Evolutionary conservation across 2,797 vertebrate genomes (phyloP).

Genomic region (Acanthurus leucopareius): DNA sequence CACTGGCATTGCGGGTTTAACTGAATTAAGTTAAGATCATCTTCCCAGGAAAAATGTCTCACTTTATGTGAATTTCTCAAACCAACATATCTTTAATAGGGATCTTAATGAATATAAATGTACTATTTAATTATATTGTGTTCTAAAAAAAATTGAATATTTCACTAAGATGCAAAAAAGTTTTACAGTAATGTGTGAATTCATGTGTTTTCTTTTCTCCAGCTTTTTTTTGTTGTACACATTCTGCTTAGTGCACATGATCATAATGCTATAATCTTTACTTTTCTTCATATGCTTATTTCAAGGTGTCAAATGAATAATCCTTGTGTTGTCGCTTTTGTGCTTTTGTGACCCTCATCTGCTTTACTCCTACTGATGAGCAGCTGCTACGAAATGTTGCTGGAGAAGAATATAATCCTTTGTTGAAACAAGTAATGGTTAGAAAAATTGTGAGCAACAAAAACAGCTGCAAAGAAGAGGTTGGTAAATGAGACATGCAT

Average conservation of each 20-base stretch:
- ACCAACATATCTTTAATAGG: background rate
- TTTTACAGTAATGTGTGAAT: background rate
- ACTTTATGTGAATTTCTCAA: background rate
- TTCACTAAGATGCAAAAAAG: background rate
- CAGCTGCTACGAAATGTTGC: background rate
- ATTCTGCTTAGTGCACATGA: background rate
- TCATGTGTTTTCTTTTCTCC: background rate
- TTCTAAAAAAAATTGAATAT: background rate
- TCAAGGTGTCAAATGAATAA: background rate
- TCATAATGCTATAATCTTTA: background rate
- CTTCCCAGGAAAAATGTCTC: background rate
- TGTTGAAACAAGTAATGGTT: constrained; percentile 12
- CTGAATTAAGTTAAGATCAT: too few species aligned
- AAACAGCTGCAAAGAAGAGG: background rate
- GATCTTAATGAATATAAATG: background rate
- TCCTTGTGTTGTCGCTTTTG: background rate
- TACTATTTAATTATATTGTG: too few species aligned
- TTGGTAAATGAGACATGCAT: background rate
- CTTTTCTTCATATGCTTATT: background rate
- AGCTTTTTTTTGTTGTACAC: background rate
- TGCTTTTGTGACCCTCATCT: background rate
- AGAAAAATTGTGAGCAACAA: constrained; percentile 4
- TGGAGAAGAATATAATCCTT: background rate
- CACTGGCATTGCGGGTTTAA: background rate
- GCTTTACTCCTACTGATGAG: background rate